Base-by-base conservation (phyloP, 2,113 vertebrate genomes). In the Nanorana parkeri region DNA sequence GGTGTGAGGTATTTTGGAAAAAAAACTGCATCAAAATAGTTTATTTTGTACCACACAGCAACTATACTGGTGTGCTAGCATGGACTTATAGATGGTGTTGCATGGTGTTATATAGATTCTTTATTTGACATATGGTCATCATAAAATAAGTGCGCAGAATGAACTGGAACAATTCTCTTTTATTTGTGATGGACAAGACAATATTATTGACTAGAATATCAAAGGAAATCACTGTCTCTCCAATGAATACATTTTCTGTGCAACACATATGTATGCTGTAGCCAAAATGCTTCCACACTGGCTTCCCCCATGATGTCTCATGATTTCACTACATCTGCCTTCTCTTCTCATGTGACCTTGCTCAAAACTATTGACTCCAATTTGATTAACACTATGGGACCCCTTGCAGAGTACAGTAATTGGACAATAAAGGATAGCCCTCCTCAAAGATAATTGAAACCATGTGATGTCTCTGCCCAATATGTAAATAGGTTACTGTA, bases 241-340 rank as follows among this genome's bases (percentile, higher is more conserved):
- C 24, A n/a, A 28, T 26, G 23, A 80, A 79, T 41, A 68, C n/a
- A 29, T 58, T 68, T 68, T 60, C 23, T 67, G 23, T 61, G 20
- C 56, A 68, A 11, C 55, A 58, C 67, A 80, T 36, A 61, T 61
- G 58, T 51, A 77, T 72, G 68, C 63, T 54, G 13, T 23, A 72
- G 47, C 68, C 19, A 80, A 72, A 72, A 71, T 64, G 32, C 23
- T 72, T 64, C 68, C 60, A 71, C 47, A 5, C 24, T 7, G 29
- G 58, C 23, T 54, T 26, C 23, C 36, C n/a, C 26, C 54, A 29
- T 80, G 67, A 80, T 67, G 41, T 13, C 28, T 56, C 52, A 55
- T 71, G 68, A 47, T 54, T 71, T 80, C 29, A 63, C 68, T 80
- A 71, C 78, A 80, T 80, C 68, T 80, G 78, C 63, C 68, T 80